phyloP scores from a whole-genome alignment of 2,113 vertebrate genomes.

The Scomber japonicus region DNA sequence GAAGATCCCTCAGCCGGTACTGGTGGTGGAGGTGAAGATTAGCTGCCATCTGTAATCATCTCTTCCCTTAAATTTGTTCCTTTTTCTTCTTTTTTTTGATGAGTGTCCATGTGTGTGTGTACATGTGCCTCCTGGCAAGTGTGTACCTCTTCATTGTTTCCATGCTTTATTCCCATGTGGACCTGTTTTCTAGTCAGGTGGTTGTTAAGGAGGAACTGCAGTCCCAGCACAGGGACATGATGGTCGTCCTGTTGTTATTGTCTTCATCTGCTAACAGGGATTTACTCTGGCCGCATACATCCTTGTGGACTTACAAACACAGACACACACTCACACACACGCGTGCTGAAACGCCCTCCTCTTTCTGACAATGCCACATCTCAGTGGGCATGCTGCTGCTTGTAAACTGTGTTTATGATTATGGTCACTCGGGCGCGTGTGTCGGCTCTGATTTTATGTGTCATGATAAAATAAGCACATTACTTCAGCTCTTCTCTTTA shows the following conservation, averaged over 20 bases:
- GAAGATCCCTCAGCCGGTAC: not conserved
- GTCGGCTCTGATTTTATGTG: slow-evolving; percentile 36
- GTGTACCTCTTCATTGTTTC: slow-evolving; percentile 6
- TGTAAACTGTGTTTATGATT: slow-evolving; percentile 40
- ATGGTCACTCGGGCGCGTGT: slow-evolving; percentile 18
- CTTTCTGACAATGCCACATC: slow-evolving; percentile 24
- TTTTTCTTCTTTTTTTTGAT: not conserved
- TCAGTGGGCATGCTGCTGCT: slow-evolving; percentile 35
- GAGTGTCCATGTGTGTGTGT: not conserved
- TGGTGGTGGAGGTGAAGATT: too few species aligned
- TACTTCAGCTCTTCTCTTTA: not conserved
- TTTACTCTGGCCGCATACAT: slow-evolving; percentile 21
- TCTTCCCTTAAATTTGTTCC: slow-evolving; percentile 1
- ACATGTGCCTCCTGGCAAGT: not conserved
- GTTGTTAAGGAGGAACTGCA: slow-evolving; percentile 37
- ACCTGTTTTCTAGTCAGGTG: slow-evolving; percentile 25
- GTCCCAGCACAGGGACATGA: slow-evolving; percentile 24
- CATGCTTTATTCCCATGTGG: not conserved
- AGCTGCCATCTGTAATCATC: not conserved
- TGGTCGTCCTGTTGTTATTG: slow-evolving; percentile 37
- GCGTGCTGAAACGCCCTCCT: slow-evolving; percentile 12
- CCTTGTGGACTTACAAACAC: slow-evolving; percentile 26
- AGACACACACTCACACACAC: not conserved
- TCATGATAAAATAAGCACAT: slow-evolving; percentile 31
- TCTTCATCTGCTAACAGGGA: slow-evolving; percentile 42